Base-by-base conservation (phyloP, 2,888 invertebrate genomes). In the Cephonodes hylas region DNA sequence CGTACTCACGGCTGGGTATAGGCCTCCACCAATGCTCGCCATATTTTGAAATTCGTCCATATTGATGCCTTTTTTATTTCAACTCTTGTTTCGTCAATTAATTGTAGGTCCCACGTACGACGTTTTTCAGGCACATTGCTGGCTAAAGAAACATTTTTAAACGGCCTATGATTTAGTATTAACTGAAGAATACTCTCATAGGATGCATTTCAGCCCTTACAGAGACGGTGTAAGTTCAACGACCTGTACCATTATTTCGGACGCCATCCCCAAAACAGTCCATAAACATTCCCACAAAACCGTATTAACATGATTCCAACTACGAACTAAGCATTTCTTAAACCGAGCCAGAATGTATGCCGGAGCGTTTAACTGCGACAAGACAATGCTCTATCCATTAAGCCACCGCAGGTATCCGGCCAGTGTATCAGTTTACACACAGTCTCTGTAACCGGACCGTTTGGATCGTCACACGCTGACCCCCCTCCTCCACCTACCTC, bases 341-440 rank as follows among this genome's bases (percentile, higher is more conserved):
- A 31, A 53, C 31, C 2, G 5, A 20, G 10, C 27, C 31, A 27
- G 31, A 53, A 53, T 18, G 53, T 53, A 8, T 18, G 18, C 27
- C 15, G 27, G 20, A 31, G 31, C 46, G 46, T 31, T 31, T 31
- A 31, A 53, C 53, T 31, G 18, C 27, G 27, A 31, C 53, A 53
- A 53, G 53, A 53, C 53, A 15, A 31, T 53, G 7, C 53, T 31
- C 27, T 53, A 53, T 31, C 53, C 53, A 53, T 53, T 53, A 53
- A 53, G 31, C 53, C 25, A 53, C 53, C 53, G 31, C 53, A 53
- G 53, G 53, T 53, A 53, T 31, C 53, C 27, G 31, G 53, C 27
- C 53, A 53, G 31, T 53, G 53, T 53, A 53, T 53, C 53, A 53
- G 53, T 53, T 53, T 53, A 53, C 27, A 46, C 46, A 53, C 53